phyloP scores from a whole-genome alignment of 2,113 vertebrate genomes.

The Ophiodon elongatus region DNA sequence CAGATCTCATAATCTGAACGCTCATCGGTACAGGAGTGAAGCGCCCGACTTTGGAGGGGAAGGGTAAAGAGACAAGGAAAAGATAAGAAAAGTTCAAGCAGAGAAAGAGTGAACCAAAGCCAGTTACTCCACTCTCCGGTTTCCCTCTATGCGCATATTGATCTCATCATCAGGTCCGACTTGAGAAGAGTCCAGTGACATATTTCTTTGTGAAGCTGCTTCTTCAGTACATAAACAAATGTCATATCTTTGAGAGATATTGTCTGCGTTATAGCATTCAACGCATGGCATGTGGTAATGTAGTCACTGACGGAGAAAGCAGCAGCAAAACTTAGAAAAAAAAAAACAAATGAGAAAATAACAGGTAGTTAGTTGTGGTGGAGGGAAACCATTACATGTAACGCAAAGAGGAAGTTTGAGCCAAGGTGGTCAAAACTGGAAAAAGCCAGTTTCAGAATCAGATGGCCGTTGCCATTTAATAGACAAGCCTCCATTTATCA shows the following conservation, averaged over 20 bases:
- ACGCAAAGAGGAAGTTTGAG: slow-evolving; percentile 16
- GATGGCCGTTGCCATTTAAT: slow-evolving; percentile 31
- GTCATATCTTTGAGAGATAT: slow-evolving; percentile 12
- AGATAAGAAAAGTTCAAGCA: background rate
- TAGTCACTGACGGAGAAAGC: slow-evolving; percentile 33
- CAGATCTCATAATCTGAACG: slow-evolving; percentile 83
- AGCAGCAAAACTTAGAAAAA: slow-evolving; percentile 9
- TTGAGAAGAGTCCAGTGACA: slow-evolving; percentile 5
- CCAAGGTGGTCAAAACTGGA: slow-evolving; percentile 1
- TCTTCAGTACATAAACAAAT: slow-evolving; percentile 2
- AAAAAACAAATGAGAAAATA: background rate
- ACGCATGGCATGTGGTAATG: slow-evolving; percentile 2
- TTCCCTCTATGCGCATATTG: slow-evolving; percentile 78
- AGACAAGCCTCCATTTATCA: slow-evolving; percentile 45
- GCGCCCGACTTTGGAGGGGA: slow-evolving; percentile 49
- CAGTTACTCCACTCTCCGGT: slow-evolving; percentile 36
- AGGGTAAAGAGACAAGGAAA: background rate
- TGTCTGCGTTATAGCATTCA: slow-evolving; percentile 18
- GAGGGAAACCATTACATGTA: slow-evolving; percentile 33
- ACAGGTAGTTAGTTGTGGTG: slow-evolving; percentile 56
- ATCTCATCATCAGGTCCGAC: slow-evolving; percentile 73
- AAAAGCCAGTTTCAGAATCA: slow-evolving; percentile 30
- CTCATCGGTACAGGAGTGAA: slow-evolving; percentile 71
- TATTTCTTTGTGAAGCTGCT: slow-evolving; percentile 25
- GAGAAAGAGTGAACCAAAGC: slow-evolving; percentile 55